Percentiles rank a stretch among this genome's conserved stretches.
Evolutionary conservation across 2,797 vertebrate species (phyloP).

Genomic region (Acipenser oxyrinchus): DNA sequence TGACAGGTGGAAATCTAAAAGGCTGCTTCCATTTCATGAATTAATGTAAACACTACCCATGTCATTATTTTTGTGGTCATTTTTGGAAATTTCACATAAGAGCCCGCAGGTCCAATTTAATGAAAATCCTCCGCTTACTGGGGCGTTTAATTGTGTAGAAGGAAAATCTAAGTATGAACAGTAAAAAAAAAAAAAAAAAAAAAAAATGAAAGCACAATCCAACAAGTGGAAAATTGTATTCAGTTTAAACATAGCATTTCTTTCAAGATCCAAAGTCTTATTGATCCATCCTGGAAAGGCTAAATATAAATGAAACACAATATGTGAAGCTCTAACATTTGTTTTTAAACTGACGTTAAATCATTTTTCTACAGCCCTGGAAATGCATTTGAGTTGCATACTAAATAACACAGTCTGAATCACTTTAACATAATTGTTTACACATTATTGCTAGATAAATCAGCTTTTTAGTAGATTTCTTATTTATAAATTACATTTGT

Average conservation of each 20-base stretch:
- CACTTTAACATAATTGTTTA: too few species aligned
- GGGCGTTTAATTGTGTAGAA: conserved; percentile 77
- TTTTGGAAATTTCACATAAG: conserved; percentile 40
- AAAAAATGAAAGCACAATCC: conserved; percentile 32
- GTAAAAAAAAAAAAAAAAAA: conserved; percentile 20
- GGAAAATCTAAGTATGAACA: conserved; percentile 48
- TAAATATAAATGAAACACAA: too few species aligned
- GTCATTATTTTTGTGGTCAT: conserved; percentile 68
- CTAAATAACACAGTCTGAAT: too few species aligned
- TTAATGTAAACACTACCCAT: conserved; percentile 89
- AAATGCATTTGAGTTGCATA: too few species aligned
- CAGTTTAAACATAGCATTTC: conserved; percentile 70
- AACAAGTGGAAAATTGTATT: conserved; percentile 72
- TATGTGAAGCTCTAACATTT: too few species aligned
- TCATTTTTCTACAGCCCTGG: too few species aligned
- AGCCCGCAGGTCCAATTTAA: conserved; percentile 59
- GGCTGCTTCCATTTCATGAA: conserved; percentile 79
- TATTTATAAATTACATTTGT: too few species aligned
- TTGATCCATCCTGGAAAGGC: conserved; percentile 49
- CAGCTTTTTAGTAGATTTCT: too few species aligned
- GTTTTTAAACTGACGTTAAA: too few species aligned
- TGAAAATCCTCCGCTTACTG: conserved; percentile 77
- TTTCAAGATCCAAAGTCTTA: conserved; percentile 45
- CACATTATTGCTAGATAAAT: too few species aligned
- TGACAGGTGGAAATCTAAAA: conserved; percentile 88